Conservation (phyloP, 2,888 invertebrate species). For the Myopa testacea region DNA sequence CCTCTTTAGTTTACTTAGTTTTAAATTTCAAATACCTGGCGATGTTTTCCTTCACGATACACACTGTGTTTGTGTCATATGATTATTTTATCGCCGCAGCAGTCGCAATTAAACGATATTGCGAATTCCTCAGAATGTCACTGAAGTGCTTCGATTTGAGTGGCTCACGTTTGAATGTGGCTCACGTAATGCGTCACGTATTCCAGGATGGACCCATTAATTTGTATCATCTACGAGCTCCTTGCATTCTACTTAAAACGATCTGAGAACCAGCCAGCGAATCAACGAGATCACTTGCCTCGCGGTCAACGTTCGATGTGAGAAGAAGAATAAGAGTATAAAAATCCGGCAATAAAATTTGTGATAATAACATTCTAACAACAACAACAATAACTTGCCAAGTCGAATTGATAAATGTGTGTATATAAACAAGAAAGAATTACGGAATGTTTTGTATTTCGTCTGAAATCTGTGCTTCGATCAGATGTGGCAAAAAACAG, state of each 20-base stretch:
- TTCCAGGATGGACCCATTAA: slow-evolving; percentile 18
- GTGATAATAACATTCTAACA: background rate
- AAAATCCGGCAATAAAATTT: slow-evolving; percentile 12
- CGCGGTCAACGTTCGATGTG: background rate
- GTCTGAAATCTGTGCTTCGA: background rate
- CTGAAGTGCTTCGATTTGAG: too few species aligned
- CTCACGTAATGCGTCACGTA: slow-evolving; percentile 1
- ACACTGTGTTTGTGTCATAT: too few species aligned
- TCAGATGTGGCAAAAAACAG: background rate
- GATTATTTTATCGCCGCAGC: too few species aligned
- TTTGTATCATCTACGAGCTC: background rate
- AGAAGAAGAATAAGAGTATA: background rate
- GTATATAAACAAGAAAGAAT: background rate
- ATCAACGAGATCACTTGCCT: background rate
- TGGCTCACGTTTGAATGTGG: background rate
- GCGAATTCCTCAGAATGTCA: too few species aligned
- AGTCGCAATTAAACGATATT: too few species aligned
- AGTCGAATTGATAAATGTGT: background rate
- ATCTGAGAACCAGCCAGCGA: background rate
- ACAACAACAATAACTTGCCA: background rate
- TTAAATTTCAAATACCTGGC: too few species aligned
- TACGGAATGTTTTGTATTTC: background rate
- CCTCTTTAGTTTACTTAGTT: too few species aligned
- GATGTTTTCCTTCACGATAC: too few species aligned
- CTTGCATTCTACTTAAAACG: background rate